Conservation (phyloP, 2,888 invertebrate genomes). For the Hirtodrosophila histrioides region DNA sequence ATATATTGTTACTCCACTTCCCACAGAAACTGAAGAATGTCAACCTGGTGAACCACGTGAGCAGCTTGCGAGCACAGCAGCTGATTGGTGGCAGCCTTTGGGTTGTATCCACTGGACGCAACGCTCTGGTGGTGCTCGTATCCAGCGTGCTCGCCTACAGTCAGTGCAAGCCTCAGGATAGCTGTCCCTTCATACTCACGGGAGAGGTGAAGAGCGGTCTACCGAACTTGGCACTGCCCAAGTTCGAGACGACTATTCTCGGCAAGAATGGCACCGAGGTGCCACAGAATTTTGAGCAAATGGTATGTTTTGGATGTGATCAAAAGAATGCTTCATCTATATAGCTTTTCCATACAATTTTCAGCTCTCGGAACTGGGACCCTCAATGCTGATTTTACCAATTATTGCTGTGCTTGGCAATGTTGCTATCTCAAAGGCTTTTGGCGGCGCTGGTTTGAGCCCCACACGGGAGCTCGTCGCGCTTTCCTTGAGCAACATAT, state of each 20-base stretch:
- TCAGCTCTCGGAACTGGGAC: constrained; percentile 90
- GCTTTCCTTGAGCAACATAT: constrained; percentile 92
- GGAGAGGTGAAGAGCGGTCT: constrained; percentile 89
- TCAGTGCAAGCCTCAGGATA: constrained; percentile 83
- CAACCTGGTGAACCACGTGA: constrained; percentile 54
- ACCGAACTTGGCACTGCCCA: constrained; percentile 88
- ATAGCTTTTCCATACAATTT: background rate
- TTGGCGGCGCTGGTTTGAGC: constrained; percentile 92
- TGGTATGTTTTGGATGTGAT: constrained; percentile 59
- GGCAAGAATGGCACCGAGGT: constrained; percentile 75
- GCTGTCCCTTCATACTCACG: constrained; percentile 89
- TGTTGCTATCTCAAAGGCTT: constrained; percentile 97
- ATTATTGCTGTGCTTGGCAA: constrained; percentile 96
- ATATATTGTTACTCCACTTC: background rate
- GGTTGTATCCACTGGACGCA: constrained; percentile 92
- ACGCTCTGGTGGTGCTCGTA: constrained; percentile 91
- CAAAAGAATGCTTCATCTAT: background rate
- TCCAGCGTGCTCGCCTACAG: constrained; percentile 87
- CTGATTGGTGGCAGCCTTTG: constrained; percentile 87
- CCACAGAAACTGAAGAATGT: constrained; percentile 73
- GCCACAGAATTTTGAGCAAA: constrained; percentile 76
- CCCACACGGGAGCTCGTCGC: constrained; percentile 96
- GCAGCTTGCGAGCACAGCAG: constrained; percentile 77
- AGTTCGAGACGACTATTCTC: constrained; percentile 87
- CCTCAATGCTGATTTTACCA: constrained; percentile 93